phyloP scores from a whole-genome alignment of 2,113 vertebrate species.

The Chamaea fasciata region DNA sequence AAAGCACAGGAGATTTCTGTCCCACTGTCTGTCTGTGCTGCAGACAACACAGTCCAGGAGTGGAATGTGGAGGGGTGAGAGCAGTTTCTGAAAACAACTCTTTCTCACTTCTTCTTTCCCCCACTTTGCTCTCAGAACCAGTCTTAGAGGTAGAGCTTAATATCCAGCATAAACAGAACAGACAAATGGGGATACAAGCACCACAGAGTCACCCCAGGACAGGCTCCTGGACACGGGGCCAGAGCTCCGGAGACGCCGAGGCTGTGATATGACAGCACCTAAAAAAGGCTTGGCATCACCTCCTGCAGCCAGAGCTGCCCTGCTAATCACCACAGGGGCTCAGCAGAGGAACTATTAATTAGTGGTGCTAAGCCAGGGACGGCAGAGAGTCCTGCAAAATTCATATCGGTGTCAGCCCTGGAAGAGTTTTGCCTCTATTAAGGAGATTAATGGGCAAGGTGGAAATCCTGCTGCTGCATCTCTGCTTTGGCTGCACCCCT shows the following conservation, averaged over 20 bases:
- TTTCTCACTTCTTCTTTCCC: background rate
- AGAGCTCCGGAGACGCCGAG: accelerated
- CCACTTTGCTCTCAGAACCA: background rate
- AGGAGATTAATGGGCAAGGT: background rate
- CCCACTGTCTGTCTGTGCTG: background rate
- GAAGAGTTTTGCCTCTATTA: background rate
- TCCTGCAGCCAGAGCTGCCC: background rate
- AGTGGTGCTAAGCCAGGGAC: background rate
- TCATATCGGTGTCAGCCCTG: background rate
- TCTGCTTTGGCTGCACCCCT: background rate
- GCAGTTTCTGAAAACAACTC: background rate
- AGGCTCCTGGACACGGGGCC: background rate
- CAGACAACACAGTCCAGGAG: background rate
- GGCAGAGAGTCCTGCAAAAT: background rate
- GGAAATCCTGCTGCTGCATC: background rate
- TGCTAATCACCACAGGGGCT: background rate
- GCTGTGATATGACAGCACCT: background rate
- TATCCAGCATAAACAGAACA: background rate
- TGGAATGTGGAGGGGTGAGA: background rate
- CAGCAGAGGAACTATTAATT: background rate
- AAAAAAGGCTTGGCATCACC: background rate
- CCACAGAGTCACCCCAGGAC: background rate
- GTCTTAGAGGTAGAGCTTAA: background rate
- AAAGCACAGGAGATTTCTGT: background rate
- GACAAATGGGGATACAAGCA: background rate